These are phyloP conservation scores for Cynopterus brachyotis DNA, from an alignment of 2,113 vertebrate species.

Conservation along the genomic window DNA sequence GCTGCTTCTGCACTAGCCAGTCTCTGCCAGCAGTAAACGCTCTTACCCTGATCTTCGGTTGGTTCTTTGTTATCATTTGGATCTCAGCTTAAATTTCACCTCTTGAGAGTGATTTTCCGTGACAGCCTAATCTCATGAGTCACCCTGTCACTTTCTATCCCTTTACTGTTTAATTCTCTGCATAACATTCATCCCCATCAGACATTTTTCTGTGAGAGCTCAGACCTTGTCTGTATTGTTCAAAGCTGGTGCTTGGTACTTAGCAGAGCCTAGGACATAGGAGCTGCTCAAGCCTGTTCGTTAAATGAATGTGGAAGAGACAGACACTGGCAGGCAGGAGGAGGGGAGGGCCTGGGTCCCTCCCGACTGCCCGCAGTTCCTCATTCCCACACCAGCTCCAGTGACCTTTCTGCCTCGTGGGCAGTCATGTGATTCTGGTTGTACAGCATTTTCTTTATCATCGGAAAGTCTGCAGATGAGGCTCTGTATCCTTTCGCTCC, in stretches of 20 bases:
- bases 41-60: not conserved
- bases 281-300: not conserved
- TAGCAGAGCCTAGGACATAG: not conserved
- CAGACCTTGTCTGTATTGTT: not conserved
- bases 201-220: not conserved
- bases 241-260: not conserved
- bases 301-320: not conserved
- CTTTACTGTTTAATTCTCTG: not conserved
- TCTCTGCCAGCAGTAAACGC: not conserved
- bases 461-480: not conserved
- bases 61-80: not conserved
- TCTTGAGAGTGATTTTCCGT: conserved; percentile 25
- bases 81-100: not conserved
- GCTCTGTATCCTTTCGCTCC: not conserved
- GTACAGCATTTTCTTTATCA: not conserved
- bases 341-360: not conserved
- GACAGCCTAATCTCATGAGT: not conserved
- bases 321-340: not conserved
- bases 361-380: not conserved
- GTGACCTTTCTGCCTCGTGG: not conserved
- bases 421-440: not conserved
- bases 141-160: not conserved
- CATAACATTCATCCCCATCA: not conserved
- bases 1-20: not conserved
- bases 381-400: not conserved